Base-by-base conservation (phyloP, 2,797 vertebrate species). In the Acipenser oxyrinchus region DNA sequence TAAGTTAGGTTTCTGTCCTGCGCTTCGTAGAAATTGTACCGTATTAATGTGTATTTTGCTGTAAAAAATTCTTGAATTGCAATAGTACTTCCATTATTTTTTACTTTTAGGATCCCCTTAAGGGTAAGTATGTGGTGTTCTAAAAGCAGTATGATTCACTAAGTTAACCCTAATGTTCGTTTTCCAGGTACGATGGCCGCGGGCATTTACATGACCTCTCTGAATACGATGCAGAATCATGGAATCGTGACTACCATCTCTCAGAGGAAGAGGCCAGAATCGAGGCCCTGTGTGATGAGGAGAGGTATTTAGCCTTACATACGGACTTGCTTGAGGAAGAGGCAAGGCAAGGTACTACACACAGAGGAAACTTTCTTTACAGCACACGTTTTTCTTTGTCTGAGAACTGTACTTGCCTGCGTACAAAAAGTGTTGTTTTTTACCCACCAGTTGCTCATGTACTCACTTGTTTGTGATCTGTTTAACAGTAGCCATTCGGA, bases 151-250 rank as follows among this genome's bases (percentile, higher is more conserved):
- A 7, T 0, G 65, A 63, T 82, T 75, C 76, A 64, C 23, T 62
- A 37, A 73, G 68, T 64, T 95, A 94, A 98, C 87, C 87, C 88
- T 64, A 48, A 1, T 60, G 78, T 87, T 95, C 88, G 65, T 80
- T 76, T 91, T 91, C 87, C 95, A 99, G 97, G 92, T 99, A 99
- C 1, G 97, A 99, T 84, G 96, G 97, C 66, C 95, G 97, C 13
- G 96, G 97, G 92, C 97, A 99, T 89, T 94, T 99, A 68, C 96
- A 99, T 87, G 96, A 99, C 91, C 97, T 99, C 71, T 99, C 97
- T 76, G 96, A 99, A 75, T 99, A 97, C 18, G 97, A 99, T 69
- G 95, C 96, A 15, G 96, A 94, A 74, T 98, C 96, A 0, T 99
- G 97, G 97, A 99, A 99, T 86, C 90, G 93, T 74, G 93, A 92